phyloP scores from a whole-genome alignment of 2,113 vertebrate species.

The Ceyx margarethae region DNA sequence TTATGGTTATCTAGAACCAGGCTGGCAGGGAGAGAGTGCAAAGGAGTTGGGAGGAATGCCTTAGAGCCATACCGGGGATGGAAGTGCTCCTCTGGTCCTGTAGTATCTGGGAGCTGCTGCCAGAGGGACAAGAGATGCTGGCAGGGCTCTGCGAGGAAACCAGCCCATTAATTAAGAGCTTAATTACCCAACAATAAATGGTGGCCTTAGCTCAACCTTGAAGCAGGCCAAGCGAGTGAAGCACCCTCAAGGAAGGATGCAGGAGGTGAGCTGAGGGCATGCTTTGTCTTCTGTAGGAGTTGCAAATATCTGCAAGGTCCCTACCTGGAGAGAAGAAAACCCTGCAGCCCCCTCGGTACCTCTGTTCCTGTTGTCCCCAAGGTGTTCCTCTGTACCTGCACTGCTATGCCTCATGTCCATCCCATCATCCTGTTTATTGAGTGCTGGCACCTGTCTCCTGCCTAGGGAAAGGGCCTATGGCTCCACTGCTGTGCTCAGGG shows the following conservation, averaged over 20 bases:
- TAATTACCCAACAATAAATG: constrained; percentile 13
- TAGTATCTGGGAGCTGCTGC: neutral
- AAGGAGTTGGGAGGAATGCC: neutral
- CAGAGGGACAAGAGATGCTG: neutral
- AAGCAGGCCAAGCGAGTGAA: constrained; percentile 4
- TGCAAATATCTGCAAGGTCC: neutral
- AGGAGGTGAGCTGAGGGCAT: neutral
- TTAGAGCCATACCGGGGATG: neutral
- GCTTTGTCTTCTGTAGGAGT: neutral
- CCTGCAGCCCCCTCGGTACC: neutral
- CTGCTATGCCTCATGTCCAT: neutral
- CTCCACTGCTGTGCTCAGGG: accelerated
- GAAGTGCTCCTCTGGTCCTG: neutral
- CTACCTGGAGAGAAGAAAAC: neutral
- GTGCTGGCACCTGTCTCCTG: neutral
- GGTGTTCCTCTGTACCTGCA: neutral
- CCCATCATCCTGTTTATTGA: neutral
- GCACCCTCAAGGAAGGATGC: neutral
- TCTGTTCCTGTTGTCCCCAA: neutral
- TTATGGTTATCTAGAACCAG: neutral
- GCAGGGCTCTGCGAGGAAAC: constrained; percentile 14
- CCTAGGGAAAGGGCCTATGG: neutral
- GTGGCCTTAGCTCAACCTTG: constrained; percentile 44
- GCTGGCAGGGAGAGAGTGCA: neutral
- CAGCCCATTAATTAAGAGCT: constrained; percentile 12